A percentile compares a stretch with the other conserved stretches of the same genome.
Evolutionary conservation across 1,140 invertebrate species (phyloP).

Genomic region (Cotesia glomerata): DNA sequence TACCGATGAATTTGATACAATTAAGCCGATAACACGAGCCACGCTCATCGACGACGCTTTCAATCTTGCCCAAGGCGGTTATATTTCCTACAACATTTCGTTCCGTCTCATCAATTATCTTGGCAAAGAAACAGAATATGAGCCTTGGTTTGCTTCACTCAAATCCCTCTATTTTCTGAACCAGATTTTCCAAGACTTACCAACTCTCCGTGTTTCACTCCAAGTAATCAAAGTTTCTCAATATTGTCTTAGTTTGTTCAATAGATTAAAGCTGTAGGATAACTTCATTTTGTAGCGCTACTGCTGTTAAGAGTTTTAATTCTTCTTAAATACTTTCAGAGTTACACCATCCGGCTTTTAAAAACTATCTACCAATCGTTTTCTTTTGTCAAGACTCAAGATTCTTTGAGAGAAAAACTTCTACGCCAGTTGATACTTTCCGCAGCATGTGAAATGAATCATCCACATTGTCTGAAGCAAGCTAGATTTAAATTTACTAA

Average conservation of each 20-base stretch:
- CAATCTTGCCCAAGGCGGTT: constrained; percentile 61
- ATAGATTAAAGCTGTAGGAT: neutral
- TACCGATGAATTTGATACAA: constrained; percentile 39
- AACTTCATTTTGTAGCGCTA: neutral
- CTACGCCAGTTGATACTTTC: constrained; percentile 39
- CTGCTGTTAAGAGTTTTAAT: neutral
- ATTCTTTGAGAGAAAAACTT: constrained; percentile 33
- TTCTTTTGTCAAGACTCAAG: constrained; percentile 32
- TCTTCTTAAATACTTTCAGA: constrained; percentile 31
- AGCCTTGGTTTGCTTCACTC: constrained; percentile 65
- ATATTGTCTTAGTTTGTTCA: neutral
- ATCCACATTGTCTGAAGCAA: constrained; percentile 38
- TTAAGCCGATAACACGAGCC: constrained; percentile 65
- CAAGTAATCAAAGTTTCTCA: constrained; percentile 36
- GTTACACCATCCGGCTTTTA: constrained; percentile 34
- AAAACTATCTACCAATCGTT: constrained; percentile 38
- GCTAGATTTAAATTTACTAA: constrained; percentile 38
- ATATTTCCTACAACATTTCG: constrained; percentile 58
- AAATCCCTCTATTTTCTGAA: constrained; percentile 48
- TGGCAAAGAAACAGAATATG: constrained; percentile 61
- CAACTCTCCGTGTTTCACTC: constrained; percentile 30
- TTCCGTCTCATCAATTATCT: constrained; percentile 64
- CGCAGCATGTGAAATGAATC: constrained; percentile 37
- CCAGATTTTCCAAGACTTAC: constrained; percentile 41
- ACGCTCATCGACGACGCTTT: constrained; percentile 70